phyloP scores from a whole-genome alignment of 2,113 vertebrate species.

The Phalacrocorax carbo region DNA sequence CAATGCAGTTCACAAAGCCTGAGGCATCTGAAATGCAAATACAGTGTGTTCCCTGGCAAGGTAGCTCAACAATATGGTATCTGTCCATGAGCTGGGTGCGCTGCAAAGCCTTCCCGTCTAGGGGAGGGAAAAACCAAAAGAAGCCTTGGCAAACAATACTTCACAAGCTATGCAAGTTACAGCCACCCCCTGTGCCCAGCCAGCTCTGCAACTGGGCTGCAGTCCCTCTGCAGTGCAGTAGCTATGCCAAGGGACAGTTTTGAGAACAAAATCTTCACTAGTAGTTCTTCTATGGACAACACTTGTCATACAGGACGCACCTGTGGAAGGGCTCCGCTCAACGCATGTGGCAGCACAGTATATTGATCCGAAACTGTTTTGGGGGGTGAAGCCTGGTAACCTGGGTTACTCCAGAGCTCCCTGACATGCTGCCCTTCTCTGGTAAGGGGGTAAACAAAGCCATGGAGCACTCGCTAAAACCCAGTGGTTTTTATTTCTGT shows the following conservation, averaged over 20 bases:
- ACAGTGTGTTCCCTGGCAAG: conserved; percentile 17
- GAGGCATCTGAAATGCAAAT: conserved; percentile 52
- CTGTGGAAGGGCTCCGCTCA: background rate
- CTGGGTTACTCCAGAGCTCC: background rate
- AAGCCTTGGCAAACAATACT: background rate
- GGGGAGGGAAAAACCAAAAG: background rate
- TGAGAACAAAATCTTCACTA: background rate
- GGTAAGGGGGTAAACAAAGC: background rate
- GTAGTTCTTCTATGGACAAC: background rate
- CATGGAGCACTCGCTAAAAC: background rate
- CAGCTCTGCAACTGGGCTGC: background rate
- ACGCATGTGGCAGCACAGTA: fast-evolving
- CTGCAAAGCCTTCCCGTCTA: background rate
- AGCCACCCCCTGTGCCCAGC: background rate
- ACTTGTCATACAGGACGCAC: background rate
- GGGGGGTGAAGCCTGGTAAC: background rate
- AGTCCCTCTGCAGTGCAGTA: background rate
- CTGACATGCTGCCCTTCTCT: background rate
- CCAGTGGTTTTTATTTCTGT: background rate
- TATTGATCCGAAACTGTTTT: background rate
- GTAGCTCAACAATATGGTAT: background rate
- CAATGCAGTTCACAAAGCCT: background rate
- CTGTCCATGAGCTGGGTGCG: background rate
- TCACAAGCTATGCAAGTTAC: fast-evolving
- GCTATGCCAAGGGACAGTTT: background rate